phyloP scores from a whole-genome alignment of 1,140 invertebrate genomes.

The Scylla paramamosain region DNA sequence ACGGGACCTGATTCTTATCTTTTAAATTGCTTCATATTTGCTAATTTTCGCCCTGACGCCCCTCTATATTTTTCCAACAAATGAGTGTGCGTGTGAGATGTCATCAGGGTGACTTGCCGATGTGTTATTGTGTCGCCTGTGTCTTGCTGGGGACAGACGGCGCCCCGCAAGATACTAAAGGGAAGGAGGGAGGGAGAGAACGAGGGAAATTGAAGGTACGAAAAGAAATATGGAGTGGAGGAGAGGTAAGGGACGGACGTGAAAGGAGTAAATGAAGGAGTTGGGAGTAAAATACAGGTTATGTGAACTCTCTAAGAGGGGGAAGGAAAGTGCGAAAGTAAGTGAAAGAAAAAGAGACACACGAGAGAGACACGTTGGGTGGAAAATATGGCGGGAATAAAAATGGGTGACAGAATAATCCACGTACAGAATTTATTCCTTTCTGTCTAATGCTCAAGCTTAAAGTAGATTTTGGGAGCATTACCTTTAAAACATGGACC shows the following conservation, averaged over 20 bases:
- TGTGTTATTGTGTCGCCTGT: slow-evolving; percentile 29
- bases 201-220: background rate
- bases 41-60: slow-evolving; percentile 51
- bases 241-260: background rate
- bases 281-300: background rate
- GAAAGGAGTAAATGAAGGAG: background rate
- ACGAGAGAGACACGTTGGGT: background rate
- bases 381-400: no score
- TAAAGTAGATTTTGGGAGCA: no score
- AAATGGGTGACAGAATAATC: no score
- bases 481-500: no score
- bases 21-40: slow-evolving; percentile 65
- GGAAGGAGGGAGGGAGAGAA: background rate
- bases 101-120: slow-evolving; percentile 28
- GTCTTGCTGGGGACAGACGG: background rate
- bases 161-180: background rate
- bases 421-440: no score
- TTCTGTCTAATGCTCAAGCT: no score
- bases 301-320: background rate
- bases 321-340: background rate
- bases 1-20: slow-evolving; percentile 61
- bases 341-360: background rate
- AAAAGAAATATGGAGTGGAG: background rate
- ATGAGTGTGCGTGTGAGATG: slow-evolving; percentile 40
- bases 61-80: slow-evolving; percentile 46